Evolutionary conservation across 2,888 invertebrate genomes (phyloP), one percentile per base, ranked within the genome.

Genomic region (Anodontia alba): DNA sequence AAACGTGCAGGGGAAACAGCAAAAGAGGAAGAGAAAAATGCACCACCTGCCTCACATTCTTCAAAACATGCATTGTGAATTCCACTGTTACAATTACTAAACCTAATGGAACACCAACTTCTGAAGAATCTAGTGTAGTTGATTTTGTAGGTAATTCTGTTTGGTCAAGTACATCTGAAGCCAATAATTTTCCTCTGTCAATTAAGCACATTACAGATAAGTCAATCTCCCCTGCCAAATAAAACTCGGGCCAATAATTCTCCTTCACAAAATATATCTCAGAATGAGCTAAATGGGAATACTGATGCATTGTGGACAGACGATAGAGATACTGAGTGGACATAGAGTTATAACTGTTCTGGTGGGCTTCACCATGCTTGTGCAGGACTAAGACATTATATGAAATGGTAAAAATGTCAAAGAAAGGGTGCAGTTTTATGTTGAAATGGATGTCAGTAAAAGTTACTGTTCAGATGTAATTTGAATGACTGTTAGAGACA

Each of bases 341-440:
- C 76, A 7, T 76, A 76, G 72, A 76, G 80, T 80, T 67, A 76
- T 26, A 43, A 20, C 20, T 80, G 80, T 68, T 42, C 51, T 36
- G 29, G 8, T 0, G 72, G 80, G 80, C 57, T 80, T 20, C 80
- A 80, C 36, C 46, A 72, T 31, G 51, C 31, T 31, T 75, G 75
- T 75, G 75, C 75, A 46, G 75, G 75, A n/a, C 43, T 75, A 5
- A 71, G 72, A 51, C 75, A 71, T 26, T 71, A 80, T 20, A 33
- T 54, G 49, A 72, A 36, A n/a, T 76, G 75, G 80, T 72, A 76
- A 76, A 80, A 76, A 54, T 54, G 36, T 20, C 43, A 49, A 31
- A 76, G 71, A 68, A 54, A 68, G n/a, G 57, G 76, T 0, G 57
- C 57, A 2, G 29, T 23, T 42, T 76, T 76, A 23, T 54, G 10